Conservation (phyloP, 1,140 invertebrate genomes). For the Pseudomyrmex gracilis region DNA sequence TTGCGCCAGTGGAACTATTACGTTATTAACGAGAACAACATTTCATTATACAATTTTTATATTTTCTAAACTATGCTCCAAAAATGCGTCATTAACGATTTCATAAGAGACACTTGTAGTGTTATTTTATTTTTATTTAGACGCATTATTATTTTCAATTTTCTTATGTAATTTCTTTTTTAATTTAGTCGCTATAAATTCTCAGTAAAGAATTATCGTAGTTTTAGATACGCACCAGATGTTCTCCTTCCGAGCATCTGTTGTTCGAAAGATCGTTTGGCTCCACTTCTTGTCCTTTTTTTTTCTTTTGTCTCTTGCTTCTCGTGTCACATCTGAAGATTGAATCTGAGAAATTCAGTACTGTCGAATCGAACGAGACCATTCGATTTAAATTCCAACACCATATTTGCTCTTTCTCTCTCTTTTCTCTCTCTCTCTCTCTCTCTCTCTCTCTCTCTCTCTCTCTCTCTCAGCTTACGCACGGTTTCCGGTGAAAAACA, state of each 20-base stretch:
- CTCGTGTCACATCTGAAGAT: conserved; percentile 42
- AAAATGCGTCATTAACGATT: not conserved
- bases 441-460: conserved; percentile 13
- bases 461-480: not conserved
- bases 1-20: not conserved
- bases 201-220: conserved; percentile 8
- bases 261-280: conserved; percentile 32
- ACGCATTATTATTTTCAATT: not conserved
- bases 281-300: not conserved
- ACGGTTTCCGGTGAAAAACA: conserved; percentile 20
- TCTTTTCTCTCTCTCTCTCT: conserved; percentile 5
- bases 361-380: conserved; percentile 41
- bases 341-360: conserved; percentile 44
- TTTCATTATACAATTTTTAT: not conserved
- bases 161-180: not conserved
- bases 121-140: not conserved
- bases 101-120: no score
- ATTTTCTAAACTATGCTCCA: not conserved
- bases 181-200: not conserved
- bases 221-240: conserved; percentile 6
- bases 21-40: not conserved
- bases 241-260: not conserved
- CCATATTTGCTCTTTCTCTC: conserved; percentile 33
- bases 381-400: conserved; percentile 60
- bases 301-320: conserved; percentile 32